Base-by-base conservation (phyloP, 2,888 invertebrate species). In the Cryptocephalus moraei region DNA sequence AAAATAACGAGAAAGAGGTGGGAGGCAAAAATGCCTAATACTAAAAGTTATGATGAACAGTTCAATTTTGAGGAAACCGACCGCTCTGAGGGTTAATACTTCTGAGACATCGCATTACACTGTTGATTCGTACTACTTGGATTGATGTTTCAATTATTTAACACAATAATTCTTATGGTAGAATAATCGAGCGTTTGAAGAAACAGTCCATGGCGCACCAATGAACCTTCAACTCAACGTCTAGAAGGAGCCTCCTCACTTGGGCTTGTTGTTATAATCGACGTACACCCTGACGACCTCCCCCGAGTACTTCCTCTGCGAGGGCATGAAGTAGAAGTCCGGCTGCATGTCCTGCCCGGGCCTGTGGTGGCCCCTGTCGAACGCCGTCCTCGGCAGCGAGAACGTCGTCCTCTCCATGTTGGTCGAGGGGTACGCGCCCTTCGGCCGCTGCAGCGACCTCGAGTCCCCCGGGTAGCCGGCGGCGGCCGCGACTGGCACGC, bases 271-370 rank as follows among this genome's bases (percentile, higher is more conserved):
- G 64, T 84, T 85, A 64, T 87, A 86, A 67, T 86, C 87, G 33
- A 89, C 88, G 67, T 84, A 89, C 38, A 89, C 88, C 59, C 88
- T 75, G 46, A 89, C 86, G 32, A 87, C 84, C 76, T 92, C 91
- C 58, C 92, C 92, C 62, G 91, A 91, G 72, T 92, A 91, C 71
- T 92, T 91, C 53, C 93, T 74, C 67, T 93, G 93, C 52, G 90
- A 90, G 41, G 92, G 92, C 91, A 93, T 92, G 70, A 92, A 93
- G 73, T 93, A 93, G 73, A 92, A 92, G 72, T 93, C 92, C 0
- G 91, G 86, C 60, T 84, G 82, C 54, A 80, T 74, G 69, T 66
- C 71, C 49, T 57, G 66, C 49, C 56, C 58, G 4, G 58, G 58
- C 9, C 58, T 62, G 49, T 63, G 58, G 8, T 53, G 49, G 43